Evolutionary conservation across 1,140 invertebrate genomes (phyloP), one percentile per base, ranked within the genome.

Genomic region (Prorops nasuta): DNA sequence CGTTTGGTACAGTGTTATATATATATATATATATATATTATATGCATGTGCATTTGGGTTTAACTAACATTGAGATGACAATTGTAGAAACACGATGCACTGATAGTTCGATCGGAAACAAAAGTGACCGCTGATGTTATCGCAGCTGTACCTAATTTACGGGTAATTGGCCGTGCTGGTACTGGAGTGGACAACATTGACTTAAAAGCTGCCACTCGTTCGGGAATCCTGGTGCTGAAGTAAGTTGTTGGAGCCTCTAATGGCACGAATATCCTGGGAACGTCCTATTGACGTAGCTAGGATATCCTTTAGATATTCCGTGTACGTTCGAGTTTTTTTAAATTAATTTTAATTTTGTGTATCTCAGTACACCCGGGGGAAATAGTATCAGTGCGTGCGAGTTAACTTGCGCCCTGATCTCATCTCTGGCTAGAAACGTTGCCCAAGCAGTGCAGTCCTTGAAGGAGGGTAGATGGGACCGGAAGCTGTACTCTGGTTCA

Each of bases 101-200:
- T 98, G 44, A 91, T 98, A 51, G 95, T 98, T 1, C 83, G 96
- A 15, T 98, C 94, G 4, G 95, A 96, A 44, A 96, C 96, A 0
- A 95, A 96, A 83, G 94, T 98, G 16, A 97, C 92, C n/a, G 84
- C 85, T 44, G 92, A 96, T 54, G 85, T 98, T 2, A 82, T 98
- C 49, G 80, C 84, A 41, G 88, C 88, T n/a, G 84, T 80, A 19
- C 83, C 80, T 0, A 82, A 82, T 18, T 76, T 99, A 12, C 91
- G 91, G 69, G 84, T 92, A 21, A 86, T 99, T 36, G 96, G 94
- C 3, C 83, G 97, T 44, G 97, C 96, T 21, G 96, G 97, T 9
- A 96, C 94, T 18, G 97, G 96, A 12, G 93, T 98, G 0, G 96
- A 99, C 74, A 99, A 98, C 76, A 97, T 99, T 60, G 95, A 98